Percentiles rank a stretch among this genome's conserved stretches.
Conservation (phyloP, 2,888 invertebrate genomes). For the Pammene fasciana region DNA sequence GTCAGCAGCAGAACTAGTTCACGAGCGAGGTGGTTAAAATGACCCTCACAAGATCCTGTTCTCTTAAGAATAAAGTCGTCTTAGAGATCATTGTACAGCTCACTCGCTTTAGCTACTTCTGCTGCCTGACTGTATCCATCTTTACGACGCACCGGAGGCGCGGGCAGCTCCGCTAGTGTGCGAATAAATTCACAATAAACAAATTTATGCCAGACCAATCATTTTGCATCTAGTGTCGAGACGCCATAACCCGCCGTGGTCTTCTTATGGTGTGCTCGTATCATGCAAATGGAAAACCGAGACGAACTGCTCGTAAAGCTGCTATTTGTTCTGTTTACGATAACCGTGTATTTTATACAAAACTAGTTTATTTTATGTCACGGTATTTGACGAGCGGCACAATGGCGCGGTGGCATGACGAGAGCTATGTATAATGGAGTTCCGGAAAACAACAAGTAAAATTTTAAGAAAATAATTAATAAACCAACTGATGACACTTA, state of each 20-base stretch:
- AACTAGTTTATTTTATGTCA: conserved; percentile 63
- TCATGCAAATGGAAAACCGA: conserved; percentile 78
- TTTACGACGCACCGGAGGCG: conserved; percentile 28
- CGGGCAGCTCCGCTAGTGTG: conserved; percentile 21
- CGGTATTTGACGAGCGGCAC: conserved; percentile 59
- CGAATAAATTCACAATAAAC: conserved; percentile 52
- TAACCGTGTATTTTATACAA: conserved; percentile 76
- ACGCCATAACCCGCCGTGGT: conserved; percentile 54
- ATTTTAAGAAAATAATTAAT: neutral
- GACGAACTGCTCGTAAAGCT: conserved; percentile 77
- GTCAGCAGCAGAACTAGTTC: too few species aligned
- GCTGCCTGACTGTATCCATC: too few species aligned
- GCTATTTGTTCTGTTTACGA: conserved; percentile 81
- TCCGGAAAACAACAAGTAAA: neutral
- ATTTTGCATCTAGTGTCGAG: conserved; percentile 57
- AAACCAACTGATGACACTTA: too few species aligned
- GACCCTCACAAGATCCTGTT: too few species aligned
- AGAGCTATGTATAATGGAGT: neutral
- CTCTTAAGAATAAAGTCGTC: too few species aligned
- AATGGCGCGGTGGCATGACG: conserved; percentile 46
- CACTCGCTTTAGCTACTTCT: too few species aligned
- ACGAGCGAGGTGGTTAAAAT: too few species aligned
- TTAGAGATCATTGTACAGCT: too few species aligned
- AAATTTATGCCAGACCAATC: conserved; percentile 50
- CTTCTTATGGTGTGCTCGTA: conserved; percentile 64